A percentile compares a stretch with the other conserved stretches of the same genome.
phyloP scores from a whole-genome alignment of 2,888 invertebrate genomes.

The Globia sparganii region DNA sequence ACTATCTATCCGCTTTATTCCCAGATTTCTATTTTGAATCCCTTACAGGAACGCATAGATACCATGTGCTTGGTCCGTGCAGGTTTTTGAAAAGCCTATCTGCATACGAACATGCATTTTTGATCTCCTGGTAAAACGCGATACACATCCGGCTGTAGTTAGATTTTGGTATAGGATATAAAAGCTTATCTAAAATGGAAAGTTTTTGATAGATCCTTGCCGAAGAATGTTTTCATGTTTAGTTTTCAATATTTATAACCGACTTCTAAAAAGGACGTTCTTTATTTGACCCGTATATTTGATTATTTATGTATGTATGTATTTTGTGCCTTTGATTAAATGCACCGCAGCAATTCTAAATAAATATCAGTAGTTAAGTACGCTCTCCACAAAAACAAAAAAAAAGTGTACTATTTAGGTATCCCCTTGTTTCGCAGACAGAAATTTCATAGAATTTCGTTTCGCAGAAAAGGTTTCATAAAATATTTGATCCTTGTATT shows the following conservation, averaged over 20 bases:
- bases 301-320: too few relatives aligned
- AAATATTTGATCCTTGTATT: too few relatives aligned
- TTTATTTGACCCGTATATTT: too few relatives aligned
- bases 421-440: too few relatives aligned
- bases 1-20: constrained; percentile 51
- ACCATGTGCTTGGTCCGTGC: constrained; percentile 14
- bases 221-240: background rate
- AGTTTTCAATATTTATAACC: background rate
- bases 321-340: too few relatives aligned
- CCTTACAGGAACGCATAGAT: constrained; percentile 26
- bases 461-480: too few relatives aligned
- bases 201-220: background rate
- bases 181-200: constrained; percentile 32
- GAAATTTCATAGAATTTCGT: too few relatives aligned
- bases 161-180: constrained; percentile 17
- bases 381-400: too few relatives aligned
- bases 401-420: too few relatives aligned
- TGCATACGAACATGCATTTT: constrained; percentile 45
- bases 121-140: constrained; percentile 36
- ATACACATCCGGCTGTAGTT: constrained; percentile 16
- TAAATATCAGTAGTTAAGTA: too few relatives aligned
- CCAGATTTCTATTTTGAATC: constrained; percentile 50
- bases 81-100: constrained; percentile 30
- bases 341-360: too few relatives aligned
- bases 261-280: too few relatives aligned